These are phyloP conservation scores for Mormyrops boulengeri DNA, from an alignment of 2,797 vertebrate genomes.

Conservation along the genomic window DNA sequence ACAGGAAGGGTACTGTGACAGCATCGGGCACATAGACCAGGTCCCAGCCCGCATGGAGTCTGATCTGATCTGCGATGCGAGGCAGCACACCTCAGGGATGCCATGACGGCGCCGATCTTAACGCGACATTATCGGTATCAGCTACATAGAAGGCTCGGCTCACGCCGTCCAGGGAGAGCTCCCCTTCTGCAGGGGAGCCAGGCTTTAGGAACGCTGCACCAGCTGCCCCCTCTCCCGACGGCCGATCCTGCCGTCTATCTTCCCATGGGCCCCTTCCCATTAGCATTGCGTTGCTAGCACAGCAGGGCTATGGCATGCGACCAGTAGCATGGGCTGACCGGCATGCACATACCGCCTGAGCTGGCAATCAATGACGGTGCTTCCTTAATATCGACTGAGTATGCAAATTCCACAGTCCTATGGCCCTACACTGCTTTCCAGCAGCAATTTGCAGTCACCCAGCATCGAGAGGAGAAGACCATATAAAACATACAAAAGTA, in stretches of 20 bases:
- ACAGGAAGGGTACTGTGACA: conserved; percentile 18
- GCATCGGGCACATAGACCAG: conserved; percentile 38
- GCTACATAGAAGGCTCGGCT: conserved; percentile 35
- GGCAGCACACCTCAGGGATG: conserved; percentile 62
- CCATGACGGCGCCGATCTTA: conserved; percentile 44
- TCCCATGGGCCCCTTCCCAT: conserved; percentile 48
- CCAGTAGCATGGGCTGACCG: not conserved
- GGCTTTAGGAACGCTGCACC: conserved; percentile 41
- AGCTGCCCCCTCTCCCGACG: conserved; percentile 17
- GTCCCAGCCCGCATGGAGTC: conserved; percentile 54
- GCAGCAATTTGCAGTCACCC: not conserved
- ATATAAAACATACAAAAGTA: not conserved
- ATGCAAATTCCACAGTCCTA: conserved; percentile 1
- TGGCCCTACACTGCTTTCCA: not conserved
- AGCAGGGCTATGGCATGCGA: not conserved
- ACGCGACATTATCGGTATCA: conserved; percentile 58
- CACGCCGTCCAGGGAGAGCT: conserved; percentile 51
- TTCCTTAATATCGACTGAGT: not conserved
- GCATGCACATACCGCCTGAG: not conserved
- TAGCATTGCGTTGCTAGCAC: conserved; percentile 35
- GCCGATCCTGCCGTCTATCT: conserved; percentile 50
- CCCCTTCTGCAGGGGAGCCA: conserved; percentile 44
- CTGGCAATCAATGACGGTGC: not conserved
- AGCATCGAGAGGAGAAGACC: not conserved
- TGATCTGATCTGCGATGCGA: conserved; percentile 73